Evolutionary conservation across 2,797 vertebrate genomes (phyloP).

Genomic region (Sebastes elongatus): DNA sequence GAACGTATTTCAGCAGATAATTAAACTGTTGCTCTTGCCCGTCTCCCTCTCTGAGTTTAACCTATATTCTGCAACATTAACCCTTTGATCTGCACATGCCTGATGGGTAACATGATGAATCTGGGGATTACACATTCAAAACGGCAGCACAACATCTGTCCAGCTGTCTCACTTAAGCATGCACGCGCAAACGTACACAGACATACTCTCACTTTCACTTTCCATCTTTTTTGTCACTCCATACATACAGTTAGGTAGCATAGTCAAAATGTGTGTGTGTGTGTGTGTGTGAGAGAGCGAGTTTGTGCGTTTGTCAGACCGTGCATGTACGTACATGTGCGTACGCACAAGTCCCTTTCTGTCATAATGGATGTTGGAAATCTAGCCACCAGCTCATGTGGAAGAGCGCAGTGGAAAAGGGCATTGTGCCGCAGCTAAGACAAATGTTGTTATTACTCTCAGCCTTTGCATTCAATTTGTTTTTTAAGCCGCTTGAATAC

Average conservation of each 20-base stretch:
- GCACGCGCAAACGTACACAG: not conserved
- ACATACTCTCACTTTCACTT: not conserved
- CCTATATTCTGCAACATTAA: constrained; percentile 65
- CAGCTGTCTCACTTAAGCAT: not conserved
- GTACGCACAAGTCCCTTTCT: constrained; percentile 25
- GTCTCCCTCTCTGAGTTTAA: constrained; percentile 37
- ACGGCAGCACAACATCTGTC: constrained; percentile 61
- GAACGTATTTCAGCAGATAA: not conserved
- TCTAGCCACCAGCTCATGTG: constrained; percentile 59
- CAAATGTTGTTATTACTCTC: constrained; percentile 83
- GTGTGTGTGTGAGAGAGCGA: not conserved
- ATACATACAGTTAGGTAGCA: not conserved
- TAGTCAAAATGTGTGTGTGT: not conserved
- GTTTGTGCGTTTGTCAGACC: not conserved
- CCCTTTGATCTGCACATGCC: constrained; percentile 41
- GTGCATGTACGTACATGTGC: constrained; percentile 9
- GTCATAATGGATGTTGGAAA: constrained; percentile 56
- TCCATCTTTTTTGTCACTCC: not conserved
- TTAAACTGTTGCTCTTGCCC: constrained; percentile 12
- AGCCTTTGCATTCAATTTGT: constrained; percentile 82
- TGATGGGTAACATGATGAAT: constrained; percentile 45
- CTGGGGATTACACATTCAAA: constrained; percentile 61
- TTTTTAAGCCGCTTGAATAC: constrained; percentile 81
- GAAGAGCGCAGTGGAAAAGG: constrained; percentile 66
- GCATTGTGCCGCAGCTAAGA: constrained; percentile 72